These are phyloP conservation scores for Drosophila albomicans DNA, from an alignment of 1,140 invertebrate genomes.

Conservation along the genomic window DNA sequence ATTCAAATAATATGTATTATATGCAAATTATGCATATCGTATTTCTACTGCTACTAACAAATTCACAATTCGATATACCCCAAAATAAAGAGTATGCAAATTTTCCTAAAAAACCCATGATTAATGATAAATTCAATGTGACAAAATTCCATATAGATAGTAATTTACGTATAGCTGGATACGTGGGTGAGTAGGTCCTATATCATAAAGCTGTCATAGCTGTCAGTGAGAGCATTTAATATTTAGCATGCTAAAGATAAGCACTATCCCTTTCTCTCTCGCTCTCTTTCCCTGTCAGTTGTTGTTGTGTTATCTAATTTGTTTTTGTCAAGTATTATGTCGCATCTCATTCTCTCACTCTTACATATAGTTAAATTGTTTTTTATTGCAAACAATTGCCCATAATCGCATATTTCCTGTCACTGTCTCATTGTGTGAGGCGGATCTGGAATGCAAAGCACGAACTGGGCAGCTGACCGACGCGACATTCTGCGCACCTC, in stretches of 20 bases:
- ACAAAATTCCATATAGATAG: neutral
- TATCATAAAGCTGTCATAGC: conserved; percentile 9
- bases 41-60: no score
- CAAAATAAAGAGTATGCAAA: neutral
- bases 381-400: conserved; percentile 49
- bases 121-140: conserved; percentile 1
- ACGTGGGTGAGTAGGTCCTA: neutral
- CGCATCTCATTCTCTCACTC: neutral
- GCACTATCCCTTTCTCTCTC: neutral
- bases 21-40: no score
- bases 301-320: conserved; percentile 19
- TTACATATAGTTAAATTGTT: conserved; percentile 29
- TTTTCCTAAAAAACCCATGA: conserved; percentile 7
- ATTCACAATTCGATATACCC: no score
- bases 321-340: conserved; percentile 33
- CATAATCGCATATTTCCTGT: conserved; percentile 69
- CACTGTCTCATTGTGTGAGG: conserved; percentile 39
- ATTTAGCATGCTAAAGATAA: conserved; percentile 4
- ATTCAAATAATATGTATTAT: no score
- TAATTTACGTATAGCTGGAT: neutral
- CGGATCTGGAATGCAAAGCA: conserved; percentile 56
- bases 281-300: neutral
- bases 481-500: neutral
- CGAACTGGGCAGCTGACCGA: conserved; percentile 50
- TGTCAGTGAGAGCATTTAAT: conserved; percentile 22